These are phyloP conservation scores for Thalassaphorura encarpata DNA, from an alignment of 1,140 invertebrate genomes.

Conservation along the genomic window DNA sequence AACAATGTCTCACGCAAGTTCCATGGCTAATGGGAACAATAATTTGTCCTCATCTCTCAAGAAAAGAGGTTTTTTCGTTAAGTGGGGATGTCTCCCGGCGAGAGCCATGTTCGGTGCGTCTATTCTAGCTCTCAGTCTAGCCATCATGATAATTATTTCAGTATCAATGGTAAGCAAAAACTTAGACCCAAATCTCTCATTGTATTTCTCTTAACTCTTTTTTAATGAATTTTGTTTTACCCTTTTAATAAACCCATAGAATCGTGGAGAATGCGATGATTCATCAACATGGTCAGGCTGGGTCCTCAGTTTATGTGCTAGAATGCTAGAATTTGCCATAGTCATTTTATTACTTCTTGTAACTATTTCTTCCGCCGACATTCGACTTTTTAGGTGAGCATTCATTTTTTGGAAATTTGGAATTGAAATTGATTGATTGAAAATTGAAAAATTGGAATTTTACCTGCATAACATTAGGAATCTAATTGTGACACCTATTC, in stretches of 20 bases:
- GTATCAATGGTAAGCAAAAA: conserved; percentile 28
- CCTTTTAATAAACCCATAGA: conserved; percentile 14
- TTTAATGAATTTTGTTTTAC: not conserved
- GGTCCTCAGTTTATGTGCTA: conserved; percentile 34
- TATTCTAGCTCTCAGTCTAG: conserved; percentile 30
- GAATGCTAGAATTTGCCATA: conserved; percentile 33
- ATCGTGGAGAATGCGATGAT: conserved; percentile 30
- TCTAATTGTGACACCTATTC: conserved; percentile 8
- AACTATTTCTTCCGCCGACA: conserved; percentile 32
- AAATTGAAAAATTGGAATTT: not conserved
- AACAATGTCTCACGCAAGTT: conserved; percentile 5
- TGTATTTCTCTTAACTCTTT: not conserved
- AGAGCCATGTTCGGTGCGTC: conserved; percentile 33
- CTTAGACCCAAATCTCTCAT: not conserved
- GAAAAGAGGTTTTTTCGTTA: conserved; percentile 27
- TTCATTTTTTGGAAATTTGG: not conserved
- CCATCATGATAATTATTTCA: conserved; percentile 33
- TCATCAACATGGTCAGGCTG: conserved; percentile 31
- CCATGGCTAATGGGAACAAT: conserved; percentile 20
- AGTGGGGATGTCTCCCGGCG: conserved; percentile 33
- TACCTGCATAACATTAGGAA: too few species aligned
- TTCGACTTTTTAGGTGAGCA: conserved; percentile 30
- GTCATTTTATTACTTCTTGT: conserved; percentile 34
- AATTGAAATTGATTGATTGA: not conserved
- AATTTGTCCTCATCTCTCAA: conserved; percentile 21